Base-by-base conservation (phyloP, 2,113 vertebrate species). In the Agelaius phoeniceus region DNA sequence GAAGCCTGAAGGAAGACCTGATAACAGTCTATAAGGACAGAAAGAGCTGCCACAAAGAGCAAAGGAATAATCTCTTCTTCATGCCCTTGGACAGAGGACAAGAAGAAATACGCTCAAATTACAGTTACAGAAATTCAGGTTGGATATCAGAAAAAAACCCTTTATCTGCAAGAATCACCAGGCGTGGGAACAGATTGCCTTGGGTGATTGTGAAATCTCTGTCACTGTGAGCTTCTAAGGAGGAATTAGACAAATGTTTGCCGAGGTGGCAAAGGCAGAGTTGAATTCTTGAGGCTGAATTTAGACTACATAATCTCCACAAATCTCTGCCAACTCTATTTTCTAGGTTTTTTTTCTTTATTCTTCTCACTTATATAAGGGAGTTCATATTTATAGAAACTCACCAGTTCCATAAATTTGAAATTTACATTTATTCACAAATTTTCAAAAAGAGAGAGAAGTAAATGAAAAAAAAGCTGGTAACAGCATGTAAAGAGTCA, bases 1-100 rank as follows among this genome's bases (percentile, higher is more conserved):
- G 84, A 95, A 76, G 67, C 44, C 72, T 86, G 86, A 92, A 92
- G 82, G 82, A 95, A 94, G 75, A 58, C 82, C 28, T 69, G 88
- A 94, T 94, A 96, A 80, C 41, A 83, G 67, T 2, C 54, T 76
- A 76, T 52, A 73, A 85, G 71, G 24, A 49, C 22, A 69, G 84
- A 93, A 82, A 91, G 31, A 61, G 51, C 35, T 84, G 55, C 49
- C 0, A 4, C 63, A 88, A 66, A 88, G 39, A 74, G 46, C n/a
- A 83, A 62, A 87, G n/a, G n/a, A 83, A 49, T 90, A 79, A 59
- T 85, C 46, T 5, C 11, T 87, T 76, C 84, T 94, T 79, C 67
- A 18, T 13, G 31, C 68, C 92, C 88, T 93, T 94, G 88, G 88
- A 84, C 23, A 91, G 39, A 84, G 51, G 59, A 88, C 67, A 73